Evolutionary conservation across 2,113 vertebrate genomes (phyloP), one percentile per base, ranked within the genome.

Genomic region (Todiramphus chloris): DNA sequence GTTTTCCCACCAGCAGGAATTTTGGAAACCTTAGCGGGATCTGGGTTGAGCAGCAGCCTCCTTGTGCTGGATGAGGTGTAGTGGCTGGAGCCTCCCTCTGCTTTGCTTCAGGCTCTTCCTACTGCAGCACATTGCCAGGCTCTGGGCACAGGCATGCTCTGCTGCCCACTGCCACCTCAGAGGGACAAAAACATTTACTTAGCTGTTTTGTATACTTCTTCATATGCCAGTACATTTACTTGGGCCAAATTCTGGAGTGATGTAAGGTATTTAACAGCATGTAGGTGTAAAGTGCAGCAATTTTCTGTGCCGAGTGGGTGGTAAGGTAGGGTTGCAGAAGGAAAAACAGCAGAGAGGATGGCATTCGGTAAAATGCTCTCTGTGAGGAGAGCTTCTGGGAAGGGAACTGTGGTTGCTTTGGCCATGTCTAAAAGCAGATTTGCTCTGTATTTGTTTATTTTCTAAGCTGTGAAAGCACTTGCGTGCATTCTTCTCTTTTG

Each of bases 391-490:
- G 55, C 44, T 90, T 43, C 80, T 93, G 92, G 83, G 90, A 90
- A 84, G 44, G 62, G 51, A 94, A 27, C 48, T 85, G 73, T 82
- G 53, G 51, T 91, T 93, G 66, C 80, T 93, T 84, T 95, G 89
- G 80, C 83, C 31, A 12, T 55, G 62, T 95, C 80, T 79, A 51
- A 92, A 91, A 48, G 44, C 66, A 84, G 55, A 73, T 91, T 91
- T 94, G 43, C 59, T 76, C 50, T 11, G 51, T 87, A 37, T 93
- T 87, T 96, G 66, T 96, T 92, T 96, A 66, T 94, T 96, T 96
- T 82, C 44, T 48, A 85, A 87, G 31, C 70, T 66, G 69, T 89
- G 72, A 83, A 64, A 72, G 33, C 4, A 3, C 33, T 91, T 94
- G 80, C 67, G n/a, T 91, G 58, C 58, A 41, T 94, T 95, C 83